A percentile compares a stretch with the other conserved stretches of the same genome.
Conservation (phyloP, 2,113 vertebrate species). For the Mirza zaza region DNA sequence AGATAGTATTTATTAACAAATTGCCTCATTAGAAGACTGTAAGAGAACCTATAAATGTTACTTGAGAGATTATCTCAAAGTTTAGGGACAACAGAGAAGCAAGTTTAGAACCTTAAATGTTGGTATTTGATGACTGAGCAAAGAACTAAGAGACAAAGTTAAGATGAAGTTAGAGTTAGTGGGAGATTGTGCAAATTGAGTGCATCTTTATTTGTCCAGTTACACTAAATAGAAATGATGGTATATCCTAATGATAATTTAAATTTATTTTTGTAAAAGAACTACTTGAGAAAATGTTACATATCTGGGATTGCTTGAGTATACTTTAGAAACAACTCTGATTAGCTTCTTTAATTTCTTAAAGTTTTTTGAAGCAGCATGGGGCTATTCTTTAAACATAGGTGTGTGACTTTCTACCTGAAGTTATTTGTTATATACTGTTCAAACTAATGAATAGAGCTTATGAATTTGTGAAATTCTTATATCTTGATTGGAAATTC, state of each 20-base stretch:
- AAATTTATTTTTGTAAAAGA: slow-evolving; percentile 10
- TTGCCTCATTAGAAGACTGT: not conserved
- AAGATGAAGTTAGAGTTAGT: slow-evolving; percentile 4
- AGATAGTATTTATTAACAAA: slow-evolving; percentile 2
- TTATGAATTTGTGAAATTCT: slow-evolving; percentile 14
- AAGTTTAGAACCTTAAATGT: not conserved
- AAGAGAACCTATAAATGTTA: not conserved
- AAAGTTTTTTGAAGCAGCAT: not conserved
- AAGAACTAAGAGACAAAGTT: not conserved
- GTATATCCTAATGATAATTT: not conserved
- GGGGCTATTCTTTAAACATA: not conserved
- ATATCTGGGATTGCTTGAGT: not conserved
- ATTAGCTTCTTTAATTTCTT: not conserved
- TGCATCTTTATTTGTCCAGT: not conserved
- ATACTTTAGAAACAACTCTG: slow-evolving; percentile 25
- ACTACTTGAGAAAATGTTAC: not conserved
- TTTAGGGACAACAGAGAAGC: not conserved
- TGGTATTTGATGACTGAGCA: not conserved
- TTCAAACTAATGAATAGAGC: not conserved
- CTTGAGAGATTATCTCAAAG: not conserved
- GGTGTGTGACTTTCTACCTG: not conserved
- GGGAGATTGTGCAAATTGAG: not conserved
- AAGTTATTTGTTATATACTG: not conserved
- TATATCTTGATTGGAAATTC: slow-evolving; percentile 34
- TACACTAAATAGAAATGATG: not conserved